A percentile compares a stretch with the other conserved stretches of the same genome.
Evolutionary conservation across 2,888 invertebrate genomes (phyloP).

Genomic region (Oscheius sp.): DNA sequence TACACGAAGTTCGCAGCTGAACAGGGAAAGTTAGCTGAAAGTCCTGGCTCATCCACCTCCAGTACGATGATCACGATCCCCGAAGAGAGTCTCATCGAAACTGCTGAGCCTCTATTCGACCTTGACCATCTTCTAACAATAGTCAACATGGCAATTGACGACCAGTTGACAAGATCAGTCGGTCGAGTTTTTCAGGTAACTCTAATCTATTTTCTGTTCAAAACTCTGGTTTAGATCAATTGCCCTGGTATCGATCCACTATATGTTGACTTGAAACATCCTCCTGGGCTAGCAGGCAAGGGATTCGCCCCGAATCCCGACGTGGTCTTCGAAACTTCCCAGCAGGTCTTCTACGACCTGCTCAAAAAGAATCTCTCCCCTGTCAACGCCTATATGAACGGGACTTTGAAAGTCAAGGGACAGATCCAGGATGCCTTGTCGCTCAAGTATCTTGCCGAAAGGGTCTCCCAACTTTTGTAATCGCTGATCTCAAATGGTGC

Average conservation of each 20-base stretch:
- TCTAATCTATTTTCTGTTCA: neutral
- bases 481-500: neutral
- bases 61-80: neutral
- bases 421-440: conserved; percentile 64
- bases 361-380: conserved; percentile 55
- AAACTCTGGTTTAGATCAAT: conserved; percentile 34
- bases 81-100: neutral
- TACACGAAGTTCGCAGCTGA: conserved; percentile 19
- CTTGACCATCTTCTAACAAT: conserved; percentile 55
- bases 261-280: conserved; percentile 55
- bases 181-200: conserved; percentile 43
- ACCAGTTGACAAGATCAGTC: conserved; percentile 48
- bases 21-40: conserved; percentile 31
- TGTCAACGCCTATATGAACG: conserved; percentile 66
- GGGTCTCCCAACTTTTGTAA: conserved; percentile 44
- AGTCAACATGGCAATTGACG: conserved; percentile 58
- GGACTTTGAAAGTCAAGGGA: conserved; percentile 61
- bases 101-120: conserved; percentile 40
- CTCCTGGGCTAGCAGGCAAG: conserved; percentile 47
- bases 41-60: conserved; percentile 15
- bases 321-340: conserved; percentile 46
- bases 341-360: conserved; percentile 41
- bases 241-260: conserved; percentile 52
- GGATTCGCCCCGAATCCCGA: conserved; percentile 51
- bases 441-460: conserved; percentile 64